phyloP scores from a whole-genome alignment of 2,888 invertebrate genomes.

The Hyalella azteca region DNA sequence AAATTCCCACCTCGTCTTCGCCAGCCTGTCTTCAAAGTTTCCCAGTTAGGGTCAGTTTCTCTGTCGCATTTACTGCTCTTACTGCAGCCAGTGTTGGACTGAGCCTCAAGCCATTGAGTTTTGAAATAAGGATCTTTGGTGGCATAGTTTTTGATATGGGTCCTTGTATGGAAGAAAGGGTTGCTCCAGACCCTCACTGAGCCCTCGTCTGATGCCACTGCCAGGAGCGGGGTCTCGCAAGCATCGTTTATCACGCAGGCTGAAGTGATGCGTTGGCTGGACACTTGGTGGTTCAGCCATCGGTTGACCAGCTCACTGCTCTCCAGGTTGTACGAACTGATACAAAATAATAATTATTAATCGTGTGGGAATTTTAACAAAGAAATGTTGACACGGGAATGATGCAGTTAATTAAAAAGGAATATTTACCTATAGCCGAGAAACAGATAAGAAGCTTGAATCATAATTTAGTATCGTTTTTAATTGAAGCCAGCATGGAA shows the following conservation, averaged over 20 bases:
- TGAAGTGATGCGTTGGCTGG: conserved; percentile 73
- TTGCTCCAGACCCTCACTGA: conserved; percentile 75
- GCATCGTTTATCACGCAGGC: conserved; percentile 82
- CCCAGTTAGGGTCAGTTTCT: neutral
- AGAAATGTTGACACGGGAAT: no score
- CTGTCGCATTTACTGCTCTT: neutral
- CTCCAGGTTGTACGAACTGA: conserved; percentile 38
- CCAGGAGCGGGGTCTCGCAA: conserved; percentile 78
- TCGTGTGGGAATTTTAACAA: no score
- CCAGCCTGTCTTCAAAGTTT: neutral
- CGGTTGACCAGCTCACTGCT: conserved; percentile 56
- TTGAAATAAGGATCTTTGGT: conserved; percentile 88
- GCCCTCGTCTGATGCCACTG: conserved; percentile 80
- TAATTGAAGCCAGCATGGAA: no score
- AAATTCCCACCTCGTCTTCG: neutral
- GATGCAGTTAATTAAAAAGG: no score
- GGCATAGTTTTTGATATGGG: conserved; percentile 63
- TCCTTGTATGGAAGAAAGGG: conserved; percentile 60
- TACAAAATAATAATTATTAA: neutral
- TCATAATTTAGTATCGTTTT: no score
- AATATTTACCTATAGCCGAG: no score
- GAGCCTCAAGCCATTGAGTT: conserved; percentile 65
- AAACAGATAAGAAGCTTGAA: no score
- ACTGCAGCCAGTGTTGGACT: neutral
- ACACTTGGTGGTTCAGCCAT: conserved; percentile 59